A percentile compares a stretch with the other conserved stretches of the same genome.
These are phyloP conservation scores for Anoplophora glabripennis DNA, from an alignment of 1,140 invertebrate genomes.

Conservation along the genomic window DNA sequence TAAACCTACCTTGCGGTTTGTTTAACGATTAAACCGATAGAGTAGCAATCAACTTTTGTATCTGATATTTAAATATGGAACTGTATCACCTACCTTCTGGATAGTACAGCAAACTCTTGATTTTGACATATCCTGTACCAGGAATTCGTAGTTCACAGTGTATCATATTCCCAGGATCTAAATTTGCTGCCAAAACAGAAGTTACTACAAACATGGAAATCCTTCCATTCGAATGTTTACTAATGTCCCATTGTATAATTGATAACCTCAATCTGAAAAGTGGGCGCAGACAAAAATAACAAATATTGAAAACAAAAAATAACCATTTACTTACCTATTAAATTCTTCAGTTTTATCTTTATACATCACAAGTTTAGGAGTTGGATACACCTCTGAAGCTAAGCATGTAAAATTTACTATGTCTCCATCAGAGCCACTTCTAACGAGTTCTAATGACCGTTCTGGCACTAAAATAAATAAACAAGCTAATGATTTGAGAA, in stretches of 20 bases:
- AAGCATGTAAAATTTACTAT: conserved; percentile 50
- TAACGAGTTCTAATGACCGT: conserved; percentile 29
- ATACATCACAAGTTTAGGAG: conserved; percentile 48
- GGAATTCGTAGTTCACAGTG: conserved; percentile 31
- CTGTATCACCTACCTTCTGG: conserved; percentile 33
- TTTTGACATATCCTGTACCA: conserved; percentile 44
- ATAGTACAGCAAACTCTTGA: conserved; percentile 43
- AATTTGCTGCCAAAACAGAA: conserved; percentile 25
- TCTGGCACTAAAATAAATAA: conserved; percentile 41
- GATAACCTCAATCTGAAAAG: conserved; percentile 32
- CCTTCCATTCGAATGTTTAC: conserved; percentile 32
- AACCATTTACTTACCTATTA: conserved; percentile 9
- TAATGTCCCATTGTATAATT: conserved; percentile 41
- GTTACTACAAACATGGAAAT: conserved; percentile 39
- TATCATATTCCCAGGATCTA: conserved; percentile 37
- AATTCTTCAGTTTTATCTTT: conserved; percentile 33
- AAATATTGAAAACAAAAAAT: background rate
- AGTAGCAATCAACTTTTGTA: too few species aligned
- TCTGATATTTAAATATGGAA: background rate
- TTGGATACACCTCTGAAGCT: conserved; percentile 49
- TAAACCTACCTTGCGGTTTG: too few species aligned
- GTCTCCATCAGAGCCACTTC: conserved; percentile 27
- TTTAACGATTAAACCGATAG: too few species aligned
- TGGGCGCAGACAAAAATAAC: conserved; percentile 6
- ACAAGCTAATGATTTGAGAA: background rate